A percentile compares a stretch with the other conserved stretches of the same genome.
phyloP scores from a whole-genome alignment of 30 jellyfish, hydroid and myxozoan species.

The Rhopilema esculentum region DNA sequence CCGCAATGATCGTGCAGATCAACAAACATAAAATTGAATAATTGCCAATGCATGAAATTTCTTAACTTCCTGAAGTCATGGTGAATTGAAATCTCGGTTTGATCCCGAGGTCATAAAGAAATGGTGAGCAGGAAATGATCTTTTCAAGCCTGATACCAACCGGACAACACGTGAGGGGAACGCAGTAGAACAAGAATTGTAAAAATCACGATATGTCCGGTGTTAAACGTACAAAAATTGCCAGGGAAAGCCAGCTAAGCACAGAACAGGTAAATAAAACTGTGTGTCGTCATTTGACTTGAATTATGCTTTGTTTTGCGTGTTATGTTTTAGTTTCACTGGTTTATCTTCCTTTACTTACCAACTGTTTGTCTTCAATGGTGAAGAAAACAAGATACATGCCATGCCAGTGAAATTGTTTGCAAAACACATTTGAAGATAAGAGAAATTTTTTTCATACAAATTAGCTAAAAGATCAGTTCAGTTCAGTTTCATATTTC shows the following conservation, averaged over 20 bases:
- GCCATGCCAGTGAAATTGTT: too few relatives aligned
- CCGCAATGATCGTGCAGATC: not conserved
- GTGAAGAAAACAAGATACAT: too few relatives aligned
- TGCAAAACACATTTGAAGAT: too few relatives aligned
- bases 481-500: too few relatives aligned
- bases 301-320: not conserved
- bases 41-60: conserved; percentile 39
- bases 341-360: too few relatives aligned
- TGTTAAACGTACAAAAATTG: not conserved
- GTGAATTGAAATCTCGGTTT: conserved; percentile 7
- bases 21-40: conserved; percentile 19
- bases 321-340: not conserved
- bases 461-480: too few relatives aligned
- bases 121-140: not conserved
- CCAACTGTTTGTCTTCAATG: too few relatives aligned
- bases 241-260: conserved; percentile 36
- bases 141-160: not conserved
- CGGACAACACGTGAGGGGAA: conserved; percentile 28
- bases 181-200: not conserved
- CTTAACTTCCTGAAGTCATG: conserved; percentile 31
- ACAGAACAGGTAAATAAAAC: conserved; percentile 37
- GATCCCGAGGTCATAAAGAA: conserved; percentile 8
- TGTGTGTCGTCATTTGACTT: not conserved
- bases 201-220: not conserved
- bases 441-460: too few relatives aligned